phyloP scores from a whole-genome alignment of 2,113 vertebrate species.

The Syngnathus typhle region DNA sequence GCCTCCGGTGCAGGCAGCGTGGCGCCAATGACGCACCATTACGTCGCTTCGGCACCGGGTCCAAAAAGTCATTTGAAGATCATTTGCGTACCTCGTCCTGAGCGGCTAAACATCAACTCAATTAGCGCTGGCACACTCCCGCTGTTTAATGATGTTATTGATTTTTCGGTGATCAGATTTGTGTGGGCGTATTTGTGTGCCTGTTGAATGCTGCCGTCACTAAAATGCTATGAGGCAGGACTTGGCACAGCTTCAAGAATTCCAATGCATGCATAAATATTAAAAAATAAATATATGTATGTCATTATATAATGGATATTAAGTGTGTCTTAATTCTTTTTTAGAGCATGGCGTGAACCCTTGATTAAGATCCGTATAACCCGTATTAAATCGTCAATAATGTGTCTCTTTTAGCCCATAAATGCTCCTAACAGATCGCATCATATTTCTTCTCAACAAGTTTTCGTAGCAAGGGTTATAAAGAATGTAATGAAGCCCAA shows the following conservation, averaged over 20 bases:
- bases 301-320: neutral
- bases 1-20: slow-evolving; percentile 16
- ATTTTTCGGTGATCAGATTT: neutral
- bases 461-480: neutral
- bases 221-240: slow-evolving; percentile 11
- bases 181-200: neutral
- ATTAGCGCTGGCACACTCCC: neutral
- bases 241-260: slow-evolving; percentile 30
- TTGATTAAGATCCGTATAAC: neutral
- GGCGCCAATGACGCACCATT: slow-evolving; percentile 2
- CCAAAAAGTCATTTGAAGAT: slow-evolving; percentile 12
- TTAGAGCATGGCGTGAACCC: neutral
- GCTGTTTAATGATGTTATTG: neutral
- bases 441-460: neutral
- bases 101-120: slow-evolving; percentile 17
- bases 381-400: neutral
- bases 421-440: neutral
- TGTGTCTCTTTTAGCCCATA: neutral
- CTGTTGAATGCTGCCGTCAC: slow-evolving; percentile 6
- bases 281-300: too few species aligned
- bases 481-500: neutral
- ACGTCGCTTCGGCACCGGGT: slow-evolving; percentile 22
- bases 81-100: slow-evolving; percentile 19
- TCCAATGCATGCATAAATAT: slow-evolving; percentile 8
- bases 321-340: neutral